Conservation (phyloP, 2,797 vertebrate species). For the Percopsis omiscomaycus region DNA sequence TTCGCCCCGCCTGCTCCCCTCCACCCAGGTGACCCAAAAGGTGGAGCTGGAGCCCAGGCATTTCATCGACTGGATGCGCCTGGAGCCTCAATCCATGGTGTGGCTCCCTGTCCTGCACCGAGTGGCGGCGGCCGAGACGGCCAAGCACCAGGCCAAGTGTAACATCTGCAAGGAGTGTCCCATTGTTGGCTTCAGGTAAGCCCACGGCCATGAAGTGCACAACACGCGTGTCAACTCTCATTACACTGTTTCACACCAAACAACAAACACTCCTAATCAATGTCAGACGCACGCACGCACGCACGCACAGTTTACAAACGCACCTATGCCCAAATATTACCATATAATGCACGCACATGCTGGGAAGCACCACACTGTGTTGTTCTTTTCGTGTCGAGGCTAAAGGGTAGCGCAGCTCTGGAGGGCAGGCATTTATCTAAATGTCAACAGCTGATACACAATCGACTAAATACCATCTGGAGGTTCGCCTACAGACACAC, state of each 20-base stretch:
- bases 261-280: background rate
- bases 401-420: conserved; percentile 73
- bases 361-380: conserved; percentile 34
- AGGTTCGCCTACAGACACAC: conserved; percentile 45
- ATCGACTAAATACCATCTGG: conserved; percentile 71
- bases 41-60: conserved; percentile 91
- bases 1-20: conserved; percentile 6
- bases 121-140: conserved; percentile 94
- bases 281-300: conserved; percentile 10
- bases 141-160: conserved; percentile 98
- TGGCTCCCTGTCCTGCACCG: conserved; percentile 97
- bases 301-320: background rate
- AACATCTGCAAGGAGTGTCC: conserved; percentile 99
- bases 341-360: conserved; percentile 12
- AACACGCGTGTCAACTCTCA: background rate
- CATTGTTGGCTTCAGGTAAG: conserved; percentile 94
- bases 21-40: conserved; percentile 87
- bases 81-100: conserved; percentile 97
- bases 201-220: conserved; percentile 2
- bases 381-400: conserved; percentile 60
- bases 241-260: no score
- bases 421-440: conserved; percentile 77
- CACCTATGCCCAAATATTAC: conserved; percentile 1
- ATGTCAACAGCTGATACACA: conserved; percentile 75
- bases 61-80: conserved; percentile 94